Percentiles rank a stretch among this genome's conserved stretches.
Evolutionary conservation across 30 jellyfish, hydroid and myxozoan genomes (phyloP).

Genomic region (Hydractinia echinata): DNA sequence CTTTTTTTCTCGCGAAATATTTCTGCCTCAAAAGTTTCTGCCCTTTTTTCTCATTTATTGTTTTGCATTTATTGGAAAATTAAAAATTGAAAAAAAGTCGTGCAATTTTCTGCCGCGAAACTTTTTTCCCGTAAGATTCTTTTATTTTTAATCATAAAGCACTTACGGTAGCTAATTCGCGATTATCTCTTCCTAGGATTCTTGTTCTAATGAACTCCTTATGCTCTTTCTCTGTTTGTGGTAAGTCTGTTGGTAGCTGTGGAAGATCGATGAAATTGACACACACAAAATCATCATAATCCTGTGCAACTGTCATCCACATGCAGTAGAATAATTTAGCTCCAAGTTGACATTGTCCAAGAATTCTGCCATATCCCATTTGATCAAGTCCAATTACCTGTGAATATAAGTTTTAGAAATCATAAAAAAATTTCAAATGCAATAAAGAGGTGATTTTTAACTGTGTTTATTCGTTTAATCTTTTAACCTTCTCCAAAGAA

Average conservation of each 20-base stretch:
- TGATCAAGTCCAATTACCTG: slow-evolving; percentile 60
- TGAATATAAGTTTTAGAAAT: neutral
- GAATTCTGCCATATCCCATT: slow-evolving; percentile 53
- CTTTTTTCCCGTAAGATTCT: too few species aligned
- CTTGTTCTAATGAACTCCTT: slow-evolving; percentile 34
- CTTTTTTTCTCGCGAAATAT: too few species aligned
- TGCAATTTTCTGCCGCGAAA: too few species aligned
- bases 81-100: too few species aligned
- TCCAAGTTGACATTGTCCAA: slow-evolving; percentile 64
- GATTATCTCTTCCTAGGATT: slow-evolving; percentile 40
- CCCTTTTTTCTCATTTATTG: too few species aligned
- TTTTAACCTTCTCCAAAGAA: too few species aligned
- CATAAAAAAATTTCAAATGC: too few species aligned
- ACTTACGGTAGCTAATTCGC: slow-evolving; percentile 30
- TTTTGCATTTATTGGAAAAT: too few species aligned
- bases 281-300: slow-evolving; percentile 47
- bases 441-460: too few species aligned
- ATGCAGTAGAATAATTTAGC: slow-evolving; percentile 58
- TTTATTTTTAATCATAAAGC: too few species aligned
- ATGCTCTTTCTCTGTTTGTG: neutral
- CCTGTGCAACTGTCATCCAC: slow-evolving; percentile 69
- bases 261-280: slow-evolving; percentile 40
- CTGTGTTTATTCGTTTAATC: too few species aligned
- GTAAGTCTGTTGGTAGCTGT: neutral
- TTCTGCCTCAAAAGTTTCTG: too few species aligned